Evolutionary conservation across 2,888 invertebrate species (phyloP).

Genomic region (Maniola hyperantus): DNA sequence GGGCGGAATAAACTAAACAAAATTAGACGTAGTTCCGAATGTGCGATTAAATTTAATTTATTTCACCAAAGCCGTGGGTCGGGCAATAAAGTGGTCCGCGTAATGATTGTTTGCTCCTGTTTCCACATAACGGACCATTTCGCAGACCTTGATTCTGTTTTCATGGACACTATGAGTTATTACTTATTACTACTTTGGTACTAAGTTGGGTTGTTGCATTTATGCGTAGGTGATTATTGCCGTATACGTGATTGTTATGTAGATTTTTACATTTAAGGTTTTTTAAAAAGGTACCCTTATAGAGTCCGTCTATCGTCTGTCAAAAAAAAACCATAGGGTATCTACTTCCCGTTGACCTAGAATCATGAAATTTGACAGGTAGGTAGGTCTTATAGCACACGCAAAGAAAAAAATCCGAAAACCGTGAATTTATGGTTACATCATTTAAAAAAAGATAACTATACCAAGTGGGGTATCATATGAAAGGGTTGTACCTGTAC

Average conservation of each 20-base stretch:
- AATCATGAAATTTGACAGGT: too few species aligned
- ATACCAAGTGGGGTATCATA: too few species aligned
- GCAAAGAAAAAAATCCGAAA: too few species aligned
- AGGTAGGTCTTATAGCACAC: too few species aligned
- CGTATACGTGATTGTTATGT: neutral
- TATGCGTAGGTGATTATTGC: neutral
- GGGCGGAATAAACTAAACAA: constrained; percentile 16
- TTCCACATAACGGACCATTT: constrained; percentile 25
- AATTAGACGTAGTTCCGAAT: constrained; percentile 18
- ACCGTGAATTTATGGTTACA: too few species aligned
- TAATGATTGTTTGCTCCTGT: constrained; percentile 33
- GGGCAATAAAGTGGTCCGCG: constrained; percentile 25
- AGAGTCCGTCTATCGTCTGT: too few species aligned
- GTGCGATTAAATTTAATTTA: constrained; percentile 33
- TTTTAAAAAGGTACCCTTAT: too few species aligned
- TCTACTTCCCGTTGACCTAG: too few species aligned
- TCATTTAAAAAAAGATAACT: too few species aligned
- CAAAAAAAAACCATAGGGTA: too few species aligned
- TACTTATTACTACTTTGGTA: neutral
- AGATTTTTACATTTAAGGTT: neutral
- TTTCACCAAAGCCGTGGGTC: constrained; percentile 22
- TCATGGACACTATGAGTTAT: constrained; percentile 15
- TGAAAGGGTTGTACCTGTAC: too few species aligned
- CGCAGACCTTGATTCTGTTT: constrained; percentile 24
- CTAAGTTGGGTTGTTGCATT: constrained; percentile 7